Conservation (phyloP, 1,140 invertebrate species). For the Lycorma delicatula region DNA sequence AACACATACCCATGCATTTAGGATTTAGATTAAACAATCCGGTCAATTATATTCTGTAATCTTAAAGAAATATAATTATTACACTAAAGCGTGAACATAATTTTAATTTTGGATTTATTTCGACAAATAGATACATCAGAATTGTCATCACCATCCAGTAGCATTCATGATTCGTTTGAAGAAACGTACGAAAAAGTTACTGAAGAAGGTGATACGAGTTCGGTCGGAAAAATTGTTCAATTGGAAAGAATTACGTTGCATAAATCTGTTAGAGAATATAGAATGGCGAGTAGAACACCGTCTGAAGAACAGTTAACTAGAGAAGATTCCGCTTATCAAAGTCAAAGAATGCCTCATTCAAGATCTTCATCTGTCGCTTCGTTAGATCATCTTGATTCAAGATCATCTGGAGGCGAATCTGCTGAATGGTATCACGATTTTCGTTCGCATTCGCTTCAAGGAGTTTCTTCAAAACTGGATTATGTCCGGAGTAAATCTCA, state of each 20-base stretch:
- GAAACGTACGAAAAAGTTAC: conserved; percentile 47
- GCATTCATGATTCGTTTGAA: conserved; percentile 40
- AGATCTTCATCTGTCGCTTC: conserved; percentile 43
- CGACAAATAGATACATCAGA: conserved; percentile 17
- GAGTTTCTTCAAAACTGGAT: conserved; percentile 47
- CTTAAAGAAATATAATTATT: no score
- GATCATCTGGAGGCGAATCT: conserved; percentile 45
- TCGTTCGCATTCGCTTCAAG: conserved; percentile 43
- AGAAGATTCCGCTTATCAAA: conserved; percentile 44
- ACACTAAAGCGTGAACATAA: no score
- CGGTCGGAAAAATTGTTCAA: conserved; percentile 47
- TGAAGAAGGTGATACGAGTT: conserved; percentile 52
- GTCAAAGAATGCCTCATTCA: conserved; percentile 37
- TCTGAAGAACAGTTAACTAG: conserved; percentile 41
- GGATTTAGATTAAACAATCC: no score
- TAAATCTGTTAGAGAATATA: conserved; percentile 44
- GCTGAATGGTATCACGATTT: conserved; percentile 50
- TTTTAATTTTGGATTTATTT: no score
- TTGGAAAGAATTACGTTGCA: conserved; percentile 55
- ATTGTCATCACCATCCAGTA: conserved; percentile 21
- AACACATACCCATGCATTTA: no score
- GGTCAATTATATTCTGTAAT: no score
- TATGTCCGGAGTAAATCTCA: conserved; percentile 63
- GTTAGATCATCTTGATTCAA: conserved; percentile 22
- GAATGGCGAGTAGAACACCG: conserved; percentile 41